These are phyloP conservation scores for Thryonomys swinderianus DNA, from an alignment of 2,113 vertebrate genomes.

Conservation along the genomic window DNA sequence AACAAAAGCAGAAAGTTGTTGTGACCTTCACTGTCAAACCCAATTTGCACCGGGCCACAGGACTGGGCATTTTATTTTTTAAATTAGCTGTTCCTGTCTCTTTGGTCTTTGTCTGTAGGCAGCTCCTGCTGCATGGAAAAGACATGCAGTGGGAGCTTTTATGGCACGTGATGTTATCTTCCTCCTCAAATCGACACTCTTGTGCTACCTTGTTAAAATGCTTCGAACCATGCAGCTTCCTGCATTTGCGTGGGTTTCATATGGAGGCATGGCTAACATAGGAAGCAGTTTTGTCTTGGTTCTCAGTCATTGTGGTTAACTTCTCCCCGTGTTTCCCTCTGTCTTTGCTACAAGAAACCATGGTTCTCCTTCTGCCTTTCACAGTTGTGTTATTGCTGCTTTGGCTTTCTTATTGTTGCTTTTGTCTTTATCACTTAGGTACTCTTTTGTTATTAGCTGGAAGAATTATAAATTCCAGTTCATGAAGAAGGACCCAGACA, in stretches of 20 bases:
- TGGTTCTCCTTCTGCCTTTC: background rate
- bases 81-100: conserved; percentile 86
- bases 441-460: background rate
- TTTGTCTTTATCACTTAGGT: background rate
- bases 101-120: conserved; percentile 84
- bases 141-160: conserved; percentile 54
- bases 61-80: conserved; percentile 87
- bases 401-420: background rate
- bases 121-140: conserved; percentile 36
- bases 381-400: background rate
- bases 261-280: background rate
- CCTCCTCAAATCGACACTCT: conserved; percentile 34
- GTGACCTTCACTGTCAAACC: conserved; percentile 87
- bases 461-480: background rate
- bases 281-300: background rate
- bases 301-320: background rate
- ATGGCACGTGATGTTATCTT: conserved; percentile 14
- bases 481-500: background rate
- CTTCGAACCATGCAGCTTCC: conserved; percentile 18
- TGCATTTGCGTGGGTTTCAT: background rate
- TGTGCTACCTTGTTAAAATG: conserved; percentile 55
- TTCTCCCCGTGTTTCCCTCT: background rate
- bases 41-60: conserved; percentile 79
- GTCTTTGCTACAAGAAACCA: background rate
- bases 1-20: conserved; percentile 83